phyloP scores from a whole-genome alignment of 1,140 invertebrate genomes.

The Whitmania pigra region DNA sequence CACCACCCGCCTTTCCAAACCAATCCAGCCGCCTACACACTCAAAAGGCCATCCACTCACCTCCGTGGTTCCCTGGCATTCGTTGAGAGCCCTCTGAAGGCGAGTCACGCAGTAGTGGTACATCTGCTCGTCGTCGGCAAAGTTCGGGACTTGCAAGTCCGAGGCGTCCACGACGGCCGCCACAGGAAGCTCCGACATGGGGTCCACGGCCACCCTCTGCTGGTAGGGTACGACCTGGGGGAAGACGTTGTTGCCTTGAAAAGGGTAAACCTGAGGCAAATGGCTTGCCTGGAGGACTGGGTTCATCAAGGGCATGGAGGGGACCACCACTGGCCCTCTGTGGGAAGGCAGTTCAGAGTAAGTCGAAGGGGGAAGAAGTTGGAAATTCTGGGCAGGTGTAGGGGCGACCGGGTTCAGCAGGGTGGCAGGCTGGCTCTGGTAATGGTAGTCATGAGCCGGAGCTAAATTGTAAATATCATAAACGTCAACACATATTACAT shows the following conservation, averaged over 20 bases:
- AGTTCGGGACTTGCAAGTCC: constrained; percentile 19
- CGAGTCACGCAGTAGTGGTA: constrained; percentile 22
- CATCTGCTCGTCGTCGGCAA: constrained; percentile 25
- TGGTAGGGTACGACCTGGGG: neutral
- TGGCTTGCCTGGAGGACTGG: neutral
- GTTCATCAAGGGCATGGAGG: constrained; percentile 16
- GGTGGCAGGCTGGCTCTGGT: neutral
- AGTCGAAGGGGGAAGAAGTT: constrained; percentile 15
- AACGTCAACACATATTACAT: no score
- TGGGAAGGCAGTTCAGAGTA: constrained; percentile 16
- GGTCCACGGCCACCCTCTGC: constrained; percentile 19
- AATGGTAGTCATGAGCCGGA: neutral
- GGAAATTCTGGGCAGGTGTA: neutral
- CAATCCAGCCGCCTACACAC: no score
- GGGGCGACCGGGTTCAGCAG: neutral
- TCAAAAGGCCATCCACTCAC: constrained; percentile 13
- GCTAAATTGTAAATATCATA: neutral
- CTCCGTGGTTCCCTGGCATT: constrained; percentile 17
- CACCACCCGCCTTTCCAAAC: no score
- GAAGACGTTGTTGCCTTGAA: neutral
- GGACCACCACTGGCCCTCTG: constrained; percentile 22
- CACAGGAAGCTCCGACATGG: constrained; percentile 20
- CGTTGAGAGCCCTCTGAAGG: constrained; percentile 16
- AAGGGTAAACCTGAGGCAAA: neutral
- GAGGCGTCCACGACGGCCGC: neutral